Base-by-base conservation (phyloP, 2,113 vertebrate species). In the Brachypteracias leptosomus region DNA sequence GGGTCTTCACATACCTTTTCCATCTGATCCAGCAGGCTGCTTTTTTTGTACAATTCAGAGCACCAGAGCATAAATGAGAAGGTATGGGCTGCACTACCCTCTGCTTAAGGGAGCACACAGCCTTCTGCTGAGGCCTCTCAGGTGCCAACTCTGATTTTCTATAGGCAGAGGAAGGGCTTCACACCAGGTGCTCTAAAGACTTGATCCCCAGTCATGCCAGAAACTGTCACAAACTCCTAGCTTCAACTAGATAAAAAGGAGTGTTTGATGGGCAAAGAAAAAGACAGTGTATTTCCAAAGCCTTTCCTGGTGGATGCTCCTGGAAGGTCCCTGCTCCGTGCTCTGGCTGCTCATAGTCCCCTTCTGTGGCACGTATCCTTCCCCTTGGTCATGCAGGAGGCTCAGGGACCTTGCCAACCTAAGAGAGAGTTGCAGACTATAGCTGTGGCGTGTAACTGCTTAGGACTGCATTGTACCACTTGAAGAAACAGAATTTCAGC, bases 131-230 rank as follows among this genome's bases (percentile, higher is more conserved):
- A 73, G 49, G 28, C 21, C 36, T 46, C 40, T 80, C 40, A 19
- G n/a, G 42, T 77, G 31, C 55, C 55, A 77, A 3, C 31, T 89
- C 68, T 1, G 1, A 47, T 67, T 87, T 96, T 42, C 59, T 59
- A 8, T 44, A 22, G 72, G 33, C 40, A 86, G 49, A 94, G 35
- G 18, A 86, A 94, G 17, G 11, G 2, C 46, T 36, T 89, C 54
- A 46, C 0, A 0, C 31, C 28, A 42, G 55, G 9, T 0, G 0
- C 28, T 58, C 38, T 63, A 22, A 59, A 85, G 62, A 40, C 20
- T 65, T 3, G 1, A 33, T 51, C 19, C 42, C 17, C 7, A 35
- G 16, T 31, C 71, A 36, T 59, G 16, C 6, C 44, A 61, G 76
- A 80, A 93, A 55, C 57, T 36, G 19, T 51, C 78, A 88, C 70